Conservation (phyloP, 2,113 vertebrate species). For the Gobiocypris rarus region DNA sequence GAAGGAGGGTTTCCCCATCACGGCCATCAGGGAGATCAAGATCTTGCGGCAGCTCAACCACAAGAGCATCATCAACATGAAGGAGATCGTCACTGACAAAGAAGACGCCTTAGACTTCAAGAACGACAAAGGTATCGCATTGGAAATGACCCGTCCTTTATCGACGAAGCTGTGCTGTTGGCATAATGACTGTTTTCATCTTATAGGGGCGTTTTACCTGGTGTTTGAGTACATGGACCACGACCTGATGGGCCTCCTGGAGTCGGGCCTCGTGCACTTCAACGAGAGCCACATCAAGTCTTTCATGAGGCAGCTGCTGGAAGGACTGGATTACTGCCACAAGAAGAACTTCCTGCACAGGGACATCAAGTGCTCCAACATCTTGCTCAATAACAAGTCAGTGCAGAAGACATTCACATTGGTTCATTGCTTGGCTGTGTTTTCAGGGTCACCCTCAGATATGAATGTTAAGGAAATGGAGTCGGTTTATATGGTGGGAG, state of each 20-base stretch:
- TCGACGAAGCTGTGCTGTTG: not conserved
- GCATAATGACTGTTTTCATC: not conserved
- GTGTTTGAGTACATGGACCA: constrained; percentile 99
- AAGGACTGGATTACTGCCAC: constrained; percentile 98
- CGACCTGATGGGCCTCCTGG: constrained; percentile 97
- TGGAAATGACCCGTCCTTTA: not conserved
- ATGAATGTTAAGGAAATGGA: no score
- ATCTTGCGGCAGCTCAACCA: constrained; percentile 98
- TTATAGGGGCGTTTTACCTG: constrained; percentile 92
- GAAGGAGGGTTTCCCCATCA: constrained; percentile 98
- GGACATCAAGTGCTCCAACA: constrained; percentile 99
- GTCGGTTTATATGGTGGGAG: no score
- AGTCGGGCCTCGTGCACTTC: constrained; percentile 97
- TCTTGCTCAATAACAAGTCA: constrained; percentile 97
- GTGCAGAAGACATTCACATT: not conserved
- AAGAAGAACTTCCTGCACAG: constrained; percentile 98
- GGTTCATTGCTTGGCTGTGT: not conserved
- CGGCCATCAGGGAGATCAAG: constrained; percentile 97
- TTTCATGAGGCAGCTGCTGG: constrained; percentile 99
- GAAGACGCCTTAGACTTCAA: constrained; percentile 99
- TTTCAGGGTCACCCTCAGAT: not conserved
- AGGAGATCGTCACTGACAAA: constrained; percentile 98
- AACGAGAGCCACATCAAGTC: constrained; percentile 97
- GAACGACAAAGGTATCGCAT: constrained; percentile 91
- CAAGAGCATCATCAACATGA: constrained; percentile 98